Conservation (phyloP, 2,113 vertebrate genomes). For the Montifringilla adamsi region DNA sequence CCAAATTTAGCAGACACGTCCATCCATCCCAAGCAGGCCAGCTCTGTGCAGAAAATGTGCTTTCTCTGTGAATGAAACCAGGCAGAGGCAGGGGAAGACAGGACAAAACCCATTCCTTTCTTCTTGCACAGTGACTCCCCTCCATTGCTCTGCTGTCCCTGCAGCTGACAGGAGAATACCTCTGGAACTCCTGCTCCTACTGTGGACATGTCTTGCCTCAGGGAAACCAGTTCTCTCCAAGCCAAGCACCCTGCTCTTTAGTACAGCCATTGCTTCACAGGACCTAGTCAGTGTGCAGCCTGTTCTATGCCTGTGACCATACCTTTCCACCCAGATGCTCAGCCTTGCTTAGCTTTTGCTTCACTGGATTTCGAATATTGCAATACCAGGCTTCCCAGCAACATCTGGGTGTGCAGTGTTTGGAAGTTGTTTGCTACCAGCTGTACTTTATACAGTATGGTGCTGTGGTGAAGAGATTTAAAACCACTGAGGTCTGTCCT, state of each 20-base stretch:
- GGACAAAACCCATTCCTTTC: neutral
- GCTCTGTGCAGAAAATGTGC: rapidly evolving
- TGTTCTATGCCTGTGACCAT: rapidly evolving
- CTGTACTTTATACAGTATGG: neutral
- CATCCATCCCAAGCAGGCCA: neutral
- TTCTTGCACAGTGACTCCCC: rapidly evolving
- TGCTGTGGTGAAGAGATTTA: neutral
- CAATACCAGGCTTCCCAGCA: neutral
- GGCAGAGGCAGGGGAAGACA: rapidly evolving
- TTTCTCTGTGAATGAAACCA: neutral
- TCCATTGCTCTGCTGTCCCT: neutral
- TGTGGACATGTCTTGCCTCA: rapidly evolving
- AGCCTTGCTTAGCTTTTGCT: neutral
- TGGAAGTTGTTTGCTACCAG: neutral
- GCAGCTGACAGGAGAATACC: neutral
- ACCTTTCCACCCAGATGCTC: neutral
- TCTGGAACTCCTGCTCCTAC: neutral
- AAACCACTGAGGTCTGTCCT: neutral
- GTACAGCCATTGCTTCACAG: rapidly evolving
- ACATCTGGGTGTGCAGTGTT: rapidly evolving
- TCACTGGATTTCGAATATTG: neutral
- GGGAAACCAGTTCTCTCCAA: rapidly evolving
- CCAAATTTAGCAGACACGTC: neutral
- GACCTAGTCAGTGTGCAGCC: neutral
- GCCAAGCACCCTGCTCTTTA: neutral